phyloP scores from a whole-genome alignment of 2,888 invertebrate species.

The Cataglyphis cursor region DNA sequence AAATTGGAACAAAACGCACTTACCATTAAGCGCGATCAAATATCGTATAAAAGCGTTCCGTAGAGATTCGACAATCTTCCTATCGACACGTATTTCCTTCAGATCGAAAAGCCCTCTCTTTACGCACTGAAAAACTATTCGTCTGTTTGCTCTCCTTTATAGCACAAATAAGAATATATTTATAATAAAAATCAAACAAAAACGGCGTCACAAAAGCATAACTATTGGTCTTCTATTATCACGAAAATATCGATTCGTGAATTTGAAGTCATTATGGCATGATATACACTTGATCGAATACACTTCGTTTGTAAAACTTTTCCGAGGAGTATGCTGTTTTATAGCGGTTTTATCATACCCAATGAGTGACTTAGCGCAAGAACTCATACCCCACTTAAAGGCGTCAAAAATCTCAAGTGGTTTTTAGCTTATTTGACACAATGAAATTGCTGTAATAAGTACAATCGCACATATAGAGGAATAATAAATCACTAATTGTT shows the following conservation, averaged over 20 bases:
- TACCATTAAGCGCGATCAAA: constrained; percentile 16
- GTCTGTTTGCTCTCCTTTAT: background rate
- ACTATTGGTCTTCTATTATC: background rate
- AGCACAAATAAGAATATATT: background rate
- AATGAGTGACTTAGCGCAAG: background rate
- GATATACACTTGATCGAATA: background rate
- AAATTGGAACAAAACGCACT: constrained; percentile 43
- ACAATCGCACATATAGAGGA: background rate
- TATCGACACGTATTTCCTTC: background rate
- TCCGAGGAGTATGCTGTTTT: too few species aligned
- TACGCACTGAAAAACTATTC: background rate
- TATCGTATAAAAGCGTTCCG: constrained; percentile 22
- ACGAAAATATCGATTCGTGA: background rate
- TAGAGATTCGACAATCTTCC: constrained; percentile 4
- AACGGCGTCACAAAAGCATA: background rate
- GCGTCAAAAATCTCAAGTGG: background rate
- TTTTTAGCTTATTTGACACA: background rate
- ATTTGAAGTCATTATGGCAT: background rate
- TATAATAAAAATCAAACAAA: background rate
- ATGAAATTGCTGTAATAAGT: background rate
- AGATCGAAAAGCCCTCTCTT: background rate
- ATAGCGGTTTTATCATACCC: background rate
- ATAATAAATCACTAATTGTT: background rate
- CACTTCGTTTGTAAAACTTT: too few species aligned
- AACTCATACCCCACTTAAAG: background rate